phyloP scores from a whole-genome alignment of 2,113 vertebrate genomes.

The Barbus barbus region DNA sequence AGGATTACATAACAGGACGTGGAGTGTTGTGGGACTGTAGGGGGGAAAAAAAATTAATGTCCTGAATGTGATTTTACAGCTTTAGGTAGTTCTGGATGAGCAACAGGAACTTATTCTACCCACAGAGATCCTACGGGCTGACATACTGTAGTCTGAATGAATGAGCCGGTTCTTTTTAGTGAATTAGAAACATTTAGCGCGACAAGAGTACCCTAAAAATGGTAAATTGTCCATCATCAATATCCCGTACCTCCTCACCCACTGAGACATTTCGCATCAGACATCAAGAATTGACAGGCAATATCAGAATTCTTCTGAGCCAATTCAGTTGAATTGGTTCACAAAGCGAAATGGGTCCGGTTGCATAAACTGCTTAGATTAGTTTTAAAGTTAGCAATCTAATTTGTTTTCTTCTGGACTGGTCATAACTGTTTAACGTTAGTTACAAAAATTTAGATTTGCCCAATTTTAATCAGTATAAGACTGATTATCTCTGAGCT shows the following conservation, averaged over 20 bases:
- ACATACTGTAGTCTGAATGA: too few relatives aligned
- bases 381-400: too few relatives aligned
- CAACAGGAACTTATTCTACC: neutral
- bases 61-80: neutral
- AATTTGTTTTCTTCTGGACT: too few relatives aligned
- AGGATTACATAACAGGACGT: neutral
- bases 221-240: neutral
- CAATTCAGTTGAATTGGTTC: too few relatives aligned
- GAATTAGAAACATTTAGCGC: neutral
- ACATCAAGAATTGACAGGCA: neutral
- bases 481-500: too few relatives aligned
- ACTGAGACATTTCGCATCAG: neutral
- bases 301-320: too few relatives aligned
- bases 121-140: neutral
- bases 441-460: too few relatives aligned
- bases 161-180: neutral
- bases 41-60: neutral
- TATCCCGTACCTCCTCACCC: too few relatives aligned
- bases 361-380: too few relatives aligned
- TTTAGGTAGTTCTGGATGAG: neutral
- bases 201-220: neutral
- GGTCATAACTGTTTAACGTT: too few relatives aligned
- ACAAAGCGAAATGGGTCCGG: too few relatives aligned
- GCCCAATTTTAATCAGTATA: too few relatives aligned
- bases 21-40: neutral